Base-by-base conservation (phyloP, 2,113 vertebrate genomes). In the Trinectes maculatus region DNA sequence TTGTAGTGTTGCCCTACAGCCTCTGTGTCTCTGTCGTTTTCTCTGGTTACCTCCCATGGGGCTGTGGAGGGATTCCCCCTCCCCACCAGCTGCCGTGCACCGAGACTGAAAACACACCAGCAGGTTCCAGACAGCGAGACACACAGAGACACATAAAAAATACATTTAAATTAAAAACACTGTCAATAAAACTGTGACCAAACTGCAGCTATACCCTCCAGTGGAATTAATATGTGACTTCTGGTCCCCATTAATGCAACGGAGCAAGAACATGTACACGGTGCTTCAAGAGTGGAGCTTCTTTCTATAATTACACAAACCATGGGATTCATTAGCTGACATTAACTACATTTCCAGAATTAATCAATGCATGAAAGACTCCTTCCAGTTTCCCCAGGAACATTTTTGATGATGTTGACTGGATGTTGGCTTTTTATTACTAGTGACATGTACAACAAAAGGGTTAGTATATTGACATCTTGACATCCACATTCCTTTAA, bases 41-140 rank as follows among this genome's bases (percentile, higher is more conserved):
- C 79, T 85, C 80, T 87, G n/a, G 83, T 88, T 85, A 83, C 83
- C 6, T 71, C 84, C 85, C 81, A 4, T 62, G 79, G 77, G 87
- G 77, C 42, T 3, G 33, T 24, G 44, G 40, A 86, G 67, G 74
- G 69, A 72, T 75, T 67, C 75, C 74, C 74, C 80, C 63, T 82
- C 74, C 56, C 62, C 72, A 77, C 29, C 88, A 87, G 81, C 83
- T 83, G 85, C 80, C 81, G 68, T 21, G 49, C 65, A 75, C 42
- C 19, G 62, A 75, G 64, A 83, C 40, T 56, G 37, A 75, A 65
- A 65, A 60, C 66, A 53, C 47, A 42, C 9, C 31, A 57, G 55
- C 57, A 62, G 31, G 29, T 71, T 74, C 68, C 44, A 60, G 28
- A 78, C 46, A 40, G 34, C 47, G 0, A 70, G 16, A n/a, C 13